These are phyloP conservation scores for Geococcyx californianus DNA, from an alignment of 2,113 vertebrate genomes.

Conservation along the genomic window DNA sequence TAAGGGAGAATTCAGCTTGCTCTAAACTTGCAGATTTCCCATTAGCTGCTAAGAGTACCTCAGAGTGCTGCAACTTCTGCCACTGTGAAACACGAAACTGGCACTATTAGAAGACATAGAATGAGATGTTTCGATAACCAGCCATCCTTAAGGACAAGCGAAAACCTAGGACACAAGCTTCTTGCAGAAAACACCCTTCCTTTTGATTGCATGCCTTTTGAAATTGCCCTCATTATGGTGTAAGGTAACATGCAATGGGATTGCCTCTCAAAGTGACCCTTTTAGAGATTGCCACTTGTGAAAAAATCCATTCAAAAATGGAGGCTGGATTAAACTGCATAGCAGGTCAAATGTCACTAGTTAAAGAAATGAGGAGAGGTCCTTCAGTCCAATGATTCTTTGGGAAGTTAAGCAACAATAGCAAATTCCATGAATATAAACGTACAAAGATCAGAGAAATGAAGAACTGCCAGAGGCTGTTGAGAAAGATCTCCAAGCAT, in stretches of 20 bases:
- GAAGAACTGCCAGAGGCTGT: neutral
- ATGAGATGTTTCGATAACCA: slow-evolving; percentile 31
- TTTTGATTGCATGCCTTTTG: slow-evolving; percentile 76
- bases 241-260: slow-evolving; percentile 56
- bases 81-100: neutral
- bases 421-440: slow-evolving; percentile 79
- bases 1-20: neutral
- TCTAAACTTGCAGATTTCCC: neutral
- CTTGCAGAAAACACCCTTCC: slow-evolving; percentile 69
- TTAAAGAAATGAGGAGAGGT: slow-evolving; percentile 74
- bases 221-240: slow-evolving; percentile 74
- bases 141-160: slow-evolving; percentile 26
- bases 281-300: slow-evolving; percentile 78
- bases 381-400: slow-evolving; percentile 75
- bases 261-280: slow-evolving; percentile 72
- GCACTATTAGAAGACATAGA: neutral
- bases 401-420: slow-evolving; percentile 76
- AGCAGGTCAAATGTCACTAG: slow-evolving; percentile 76
- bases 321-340: slow-evolving; percentile 73
- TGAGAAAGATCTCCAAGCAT: neutral
- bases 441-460: slow-evolving; percentile 35
- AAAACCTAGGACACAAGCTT: slow-evolving; percentile 48
- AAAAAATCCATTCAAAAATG: slow-evolving; percentile 76
- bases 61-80: neutral
- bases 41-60: neutral